Percentiles rank a stretch among this genome's conserved stretches.
Conservation (phyloP, 2,113 vertebrate species). For the Cephalopterus ornatus region DNA sequence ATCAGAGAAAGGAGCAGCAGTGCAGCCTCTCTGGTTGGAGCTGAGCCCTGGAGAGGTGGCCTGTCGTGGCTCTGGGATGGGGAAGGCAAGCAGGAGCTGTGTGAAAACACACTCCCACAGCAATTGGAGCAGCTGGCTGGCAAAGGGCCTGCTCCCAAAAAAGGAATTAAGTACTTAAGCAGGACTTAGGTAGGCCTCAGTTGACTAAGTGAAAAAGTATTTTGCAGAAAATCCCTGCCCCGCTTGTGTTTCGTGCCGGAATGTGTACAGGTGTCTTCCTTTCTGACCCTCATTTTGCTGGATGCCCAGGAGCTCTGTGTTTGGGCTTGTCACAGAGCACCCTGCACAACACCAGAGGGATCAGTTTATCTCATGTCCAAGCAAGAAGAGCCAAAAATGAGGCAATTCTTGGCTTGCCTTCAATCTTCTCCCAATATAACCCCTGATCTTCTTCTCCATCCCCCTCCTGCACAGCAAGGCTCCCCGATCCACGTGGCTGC, state of each 20-base stretch:
- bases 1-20: not conserved
- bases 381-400: not conserved
- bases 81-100: not conserved
- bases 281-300: not conserved
- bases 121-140: not conserved
- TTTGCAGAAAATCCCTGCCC: conserved; percentile 4
- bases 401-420: not conserved
- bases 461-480: not conserved
- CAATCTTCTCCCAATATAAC: not conserved
- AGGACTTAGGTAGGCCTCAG: conserved; percentile 28
- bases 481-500: not conserved
- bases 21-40: rapidly evolving
- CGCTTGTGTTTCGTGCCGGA: not conserved
- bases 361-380: not conserved
- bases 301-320: not conserved
- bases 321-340: not conserved
- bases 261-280: not conserved
- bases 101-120: not conserved
- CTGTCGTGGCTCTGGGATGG: rapidly evolving
- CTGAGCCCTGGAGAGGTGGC: rapidly evolving
- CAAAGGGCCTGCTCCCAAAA: not conserved
- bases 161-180: conserved; percentile 37
- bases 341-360: not conserved
- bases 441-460: not conserved
- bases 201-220: conserved; percentile 29